Percentiles rank a stretch among this genome's conserved stretches.
These are phyloP conservation scores for Atractosteus spatula DNA, from an alignment of 2,113 vertebrate genomes.

Conservation along the genomic window DNA sequence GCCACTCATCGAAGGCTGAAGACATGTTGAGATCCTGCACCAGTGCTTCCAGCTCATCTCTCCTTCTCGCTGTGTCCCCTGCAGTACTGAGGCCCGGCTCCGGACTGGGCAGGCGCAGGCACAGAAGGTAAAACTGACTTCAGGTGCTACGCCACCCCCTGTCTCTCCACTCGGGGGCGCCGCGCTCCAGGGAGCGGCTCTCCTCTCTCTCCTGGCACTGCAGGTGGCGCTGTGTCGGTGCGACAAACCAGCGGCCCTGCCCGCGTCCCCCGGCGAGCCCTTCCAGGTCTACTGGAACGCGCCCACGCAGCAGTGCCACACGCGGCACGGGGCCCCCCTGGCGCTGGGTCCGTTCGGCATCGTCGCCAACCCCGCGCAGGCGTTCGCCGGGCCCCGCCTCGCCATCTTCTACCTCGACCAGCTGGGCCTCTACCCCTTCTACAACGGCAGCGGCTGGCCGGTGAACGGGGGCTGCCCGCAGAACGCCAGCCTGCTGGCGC, in stretches of 20 bases:
- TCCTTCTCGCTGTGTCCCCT: no score
- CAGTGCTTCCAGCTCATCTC: no score
- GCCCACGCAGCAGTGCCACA: slow-evolving; percentile 70
- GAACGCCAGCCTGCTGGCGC: slow-evolving; percentile 57
- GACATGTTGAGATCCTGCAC: no score
- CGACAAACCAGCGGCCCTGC: slow-evolving; percentile 26
- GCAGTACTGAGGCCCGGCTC: no score
- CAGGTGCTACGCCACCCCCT: no score
- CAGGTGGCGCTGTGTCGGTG: no score
- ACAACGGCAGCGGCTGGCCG: slow-evolving; percentile 35
- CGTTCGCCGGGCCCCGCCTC: slow-evolving; percentile 70
- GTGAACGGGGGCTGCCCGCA: slow-evolving; percentile 69
- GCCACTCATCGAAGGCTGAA: no score
- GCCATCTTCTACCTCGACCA: slow-evolving; percentile 77
- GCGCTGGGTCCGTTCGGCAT: slow-evolving; percentile 66
- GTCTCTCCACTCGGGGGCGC: no score
- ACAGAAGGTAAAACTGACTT: no score
- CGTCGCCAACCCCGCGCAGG: slow-evolving; percentile 68
- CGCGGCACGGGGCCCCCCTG: slow-evolving; percentile 54
- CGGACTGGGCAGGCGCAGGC: no score
- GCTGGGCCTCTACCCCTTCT: slow-evolving; percentile 72
- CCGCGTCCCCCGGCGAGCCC: slow-evolving; percentile 65
- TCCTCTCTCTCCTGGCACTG: no score
- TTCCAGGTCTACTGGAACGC: slow-evolving; percentile 75
- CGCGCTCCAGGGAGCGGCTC: no score